phyloP scores from a whole-genome alignment of 92 coral and sea anemone genomes.

The Plumapathes pennacea region DNA sequence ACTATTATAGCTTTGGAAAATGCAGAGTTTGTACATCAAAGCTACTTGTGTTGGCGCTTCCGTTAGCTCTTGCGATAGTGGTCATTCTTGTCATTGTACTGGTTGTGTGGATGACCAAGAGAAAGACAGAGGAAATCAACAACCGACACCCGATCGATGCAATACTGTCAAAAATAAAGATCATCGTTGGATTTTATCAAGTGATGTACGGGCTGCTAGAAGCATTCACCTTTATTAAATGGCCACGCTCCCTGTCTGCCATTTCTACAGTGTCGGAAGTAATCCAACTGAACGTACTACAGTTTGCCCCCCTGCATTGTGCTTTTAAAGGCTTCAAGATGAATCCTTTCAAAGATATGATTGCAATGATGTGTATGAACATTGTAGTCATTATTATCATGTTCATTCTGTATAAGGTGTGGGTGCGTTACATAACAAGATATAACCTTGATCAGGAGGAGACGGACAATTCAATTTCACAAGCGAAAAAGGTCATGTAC shows the following conservation, averaged over 20 bases:
- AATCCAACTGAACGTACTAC: slow-evolving; percentile 54
- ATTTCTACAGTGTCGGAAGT: slow-evolving; percentile 51
- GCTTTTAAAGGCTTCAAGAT: slow-evolving; percentile 24
- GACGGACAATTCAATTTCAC: background rate
- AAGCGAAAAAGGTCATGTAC: slow-evolving; percentile 20
- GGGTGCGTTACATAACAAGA: too few relatives aligned
- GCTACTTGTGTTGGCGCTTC: slow-evolving; percentile 20
- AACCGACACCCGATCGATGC: slow-evolving; percentile 44
- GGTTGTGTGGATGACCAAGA: slow-evolving; percentile 17
- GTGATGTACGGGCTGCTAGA: slow-evolving; percentile 47
- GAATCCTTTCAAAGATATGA: slow-evolving; percentile 38
- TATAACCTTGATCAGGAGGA: background rate
- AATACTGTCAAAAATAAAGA: slow-evolving; percentile 53
- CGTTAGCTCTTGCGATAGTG: slow-evolving; percentile 19
- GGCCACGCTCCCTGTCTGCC: slow-evolving; percentile 50
- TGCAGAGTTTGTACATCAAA: slow-evolving; percentile 38
- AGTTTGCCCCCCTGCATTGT: slow-evolving; percentile 63
- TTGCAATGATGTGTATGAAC: slow-evolving; percentile 21
- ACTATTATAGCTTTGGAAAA: slow-evolving; percentile 19
- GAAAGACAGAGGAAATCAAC: slow-evolving; percentile 16
- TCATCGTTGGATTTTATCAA: slow-evolving; percentile 58
- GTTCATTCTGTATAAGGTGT: slow-evolving; percentile 13
- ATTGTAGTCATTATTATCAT: slow-evolving; percentile 9
- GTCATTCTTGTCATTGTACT: slow-evolving; percentile 19
- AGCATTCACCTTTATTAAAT: slow-evolving; percentile 60